Conservation (phyloP, 2,888 invertebrate genomes). For the Rotaria macrura region DNA sequence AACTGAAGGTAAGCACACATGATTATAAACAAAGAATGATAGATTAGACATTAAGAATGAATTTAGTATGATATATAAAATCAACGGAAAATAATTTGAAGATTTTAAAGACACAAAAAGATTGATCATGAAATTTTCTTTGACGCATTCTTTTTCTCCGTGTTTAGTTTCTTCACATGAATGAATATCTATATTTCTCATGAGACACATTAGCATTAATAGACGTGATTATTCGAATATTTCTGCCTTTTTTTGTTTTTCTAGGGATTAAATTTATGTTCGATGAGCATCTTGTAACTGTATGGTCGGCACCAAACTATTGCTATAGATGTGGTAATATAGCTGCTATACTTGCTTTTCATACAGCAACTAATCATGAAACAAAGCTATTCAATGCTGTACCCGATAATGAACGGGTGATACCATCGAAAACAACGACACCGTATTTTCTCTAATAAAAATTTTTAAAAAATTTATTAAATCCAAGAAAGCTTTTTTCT, state of each 20-base stretch:
- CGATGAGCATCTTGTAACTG: slow-evolving; percentile 84
- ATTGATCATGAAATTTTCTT: not conserved
- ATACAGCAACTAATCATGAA: slow-evolving; percentile 61
- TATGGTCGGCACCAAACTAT: slow-evolving; percentile 98
- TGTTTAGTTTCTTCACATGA: not conserved
- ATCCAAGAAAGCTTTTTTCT: not conserved
- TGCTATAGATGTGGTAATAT: slow-evolving; percentile 98
- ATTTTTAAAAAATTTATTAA: too few species aligned
- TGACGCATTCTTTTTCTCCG: not conserved
- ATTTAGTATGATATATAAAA: not conserved
- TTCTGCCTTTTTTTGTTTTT: not conserved
- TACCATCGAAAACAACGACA: slow-evolving; percentile 30
- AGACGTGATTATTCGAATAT: not conserved
- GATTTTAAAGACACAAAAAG: not conserved
- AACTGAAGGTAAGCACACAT: too few species aligned
- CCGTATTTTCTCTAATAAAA: slow-evolving; percentile 31
- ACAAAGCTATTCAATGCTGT: slow-evolving; percentile 84
- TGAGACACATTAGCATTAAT: not conserved
- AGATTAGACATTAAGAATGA: not conserved
- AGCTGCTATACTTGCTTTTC: slow-evolving; percentile 83
- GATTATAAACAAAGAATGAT: not conserved
- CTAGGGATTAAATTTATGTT: slow-evolving; percentile 75
- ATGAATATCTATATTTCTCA: not conserved
- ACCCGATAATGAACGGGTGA: slow-evolving; percentile 70
- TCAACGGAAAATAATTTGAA: too few species aligned